Evolutionary conservation across 1,140 invertebrate genomes (phyloP).

Genomic region (Myzus persicae): DNA sequence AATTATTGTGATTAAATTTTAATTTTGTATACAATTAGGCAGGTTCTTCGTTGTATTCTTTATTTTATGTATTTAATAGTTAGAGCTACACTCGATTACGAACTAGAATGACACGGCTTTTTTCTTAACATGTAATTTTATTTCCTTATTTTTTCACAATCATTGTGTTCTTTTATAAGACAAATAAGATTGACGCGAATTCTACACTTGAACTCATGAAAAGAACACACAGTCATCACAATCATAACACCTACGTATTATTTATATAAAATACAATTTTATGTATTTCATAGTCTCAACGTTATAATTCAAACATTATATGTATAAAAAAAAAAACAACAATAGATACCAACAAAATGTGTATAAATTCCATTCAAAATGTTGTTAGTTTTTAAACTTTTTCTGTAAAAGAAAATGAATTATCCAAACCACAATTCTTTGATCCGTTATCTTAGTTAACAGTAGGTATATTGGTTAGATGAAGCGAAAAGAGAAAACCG

Average conservation of each 20-base stretch:
- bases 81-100: not conserved
- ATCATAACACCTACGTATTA: slow-evolving; percentile 26
- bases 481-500: slow-evolving; percentile 45
- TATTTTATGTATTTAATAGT: not conserved
- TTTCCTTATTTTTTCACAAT: slow-evolving; percentile 22
- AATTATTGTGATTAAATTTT: not conserved
- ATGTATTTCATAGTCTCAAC: not conserved
- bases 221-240: slow-evolving; percentile 10
- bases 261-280: not conserved
- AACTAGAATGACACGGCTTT: not conserved
- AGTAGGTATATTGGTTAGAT: not conserved
- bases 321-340: not conserved
- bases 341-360: not conserved
- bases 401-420: not conserved
- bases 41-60: not conserved
- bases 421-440: not conserved
- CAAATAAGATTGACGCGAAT: slow-evolving; percentile 24
- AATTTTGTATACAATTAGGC: not conserved
- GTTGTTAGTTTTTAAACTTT: not conserved
- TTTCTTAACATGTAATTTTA: slow-evolving; percentile 3
- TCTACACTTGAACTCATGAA: not conserved
- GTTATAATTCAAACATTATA: not conserved
- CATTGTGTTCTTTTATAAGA: not conserved
- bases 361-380: not conserved
- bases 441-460: not conserved